These are phyloP conservation scores for Thymallus thymallus DNA, from an alignment of 2,113 vertebrate genomes.

Conservation along the genomic window DNA sequence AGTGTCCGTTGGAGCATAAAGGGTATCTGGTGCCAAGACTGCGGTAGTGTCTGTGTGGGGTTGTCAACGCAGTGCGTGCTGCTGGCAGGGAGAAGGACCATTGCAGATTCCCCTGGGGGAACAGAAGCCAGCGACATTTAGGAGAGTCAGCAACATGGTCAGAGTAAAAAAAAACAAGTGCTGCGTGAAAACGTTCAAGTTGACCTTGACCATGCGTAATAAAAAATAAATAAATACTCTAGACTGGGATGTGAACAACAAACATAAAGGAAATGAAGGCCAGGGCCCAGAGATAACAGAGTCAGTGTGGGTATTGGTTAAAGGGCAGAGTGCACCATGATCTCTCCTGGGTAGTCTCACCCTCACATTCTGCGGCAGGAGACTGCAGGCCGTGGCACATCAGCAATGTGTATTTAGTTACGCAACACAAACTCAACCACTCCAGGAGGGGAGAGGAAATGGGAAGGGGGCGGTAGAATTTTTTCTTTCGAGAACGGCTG, in stretches of 20 bases:
- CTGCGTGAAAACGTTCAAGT: neutral
- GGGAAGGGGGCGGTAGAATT: neutral
- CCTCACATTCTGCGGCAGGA: conserved; percentile 48
- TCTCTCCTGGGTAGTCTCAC: conserved; percentile 24
- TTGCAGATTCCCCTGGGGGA: conserved; percentile 29
- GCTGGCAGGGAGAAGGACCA: conserved; percentile 17
- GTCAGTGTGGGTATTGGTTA: conserved; percentile 33
- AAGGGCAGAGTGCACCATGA: conserved; percentile 53
- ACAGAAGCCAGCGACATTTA: conserved; percentile 31
- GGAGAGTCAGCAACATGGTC: conserved; percentile 32
- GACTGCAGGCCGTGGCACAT: conserved; percentile 38
- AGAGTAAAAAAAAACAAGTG: neutral
- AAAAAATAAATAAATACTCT: neutral
- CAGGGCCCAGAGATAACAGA: conserved; percentile 46
- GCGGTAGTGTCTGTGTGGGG: conserved; percentile 46
- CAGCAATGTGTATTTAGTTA: conserved; percentile 64
- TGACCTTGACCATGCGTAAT: neutral
- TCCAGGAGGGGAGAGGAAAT: conserved; percentile 22
- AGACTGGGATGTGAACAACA: conserved; percentile 35
- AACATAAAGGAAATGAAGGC: conserved; percentile 44
- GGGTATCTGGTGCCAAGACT: conserved; percentile 55
- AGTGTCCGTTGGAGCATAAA: conserved; percentile 31
- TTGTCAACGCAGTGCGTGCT: conserved; percentile 20
- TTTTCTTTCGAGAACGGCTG: conserved; percentile 30
- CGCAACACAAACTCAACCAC: conserved; percentile 45